phyloP scores from a whole-genome alignment of 1,140 invertebrate species.

The Drosophila saltans region DNA sequence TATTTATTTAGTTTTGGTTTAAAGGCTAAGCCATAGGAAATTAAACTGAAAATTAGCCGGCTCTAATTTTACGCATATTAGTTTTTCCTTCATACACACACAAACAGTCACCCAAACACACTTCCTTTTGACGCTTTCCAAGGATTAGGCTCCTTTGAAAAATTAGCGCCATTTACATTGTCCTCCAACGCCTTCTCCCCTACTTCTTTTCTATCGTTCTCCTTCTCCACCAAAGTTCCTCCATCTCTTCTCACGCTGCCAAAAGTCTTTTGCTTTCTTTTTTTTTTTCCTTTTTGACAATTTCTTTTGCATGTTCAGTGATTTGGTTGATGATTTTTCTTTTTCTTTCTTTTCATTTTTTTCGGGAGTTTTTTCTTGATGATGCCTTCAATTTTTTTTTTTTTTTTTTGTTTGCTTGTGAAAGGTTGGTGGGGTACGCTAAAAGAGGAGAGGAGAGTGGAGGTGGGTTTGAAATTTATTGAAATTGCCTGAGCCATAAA shows the following conservation, averaged over 20 bases:
- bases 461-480: constrained; percentile 52
- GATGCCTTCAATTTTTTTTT: constrained; percentile 30
- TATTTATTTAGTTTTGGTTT: constrained; percentile 33
- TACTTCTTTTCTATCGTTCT: constrained; percentile 6
- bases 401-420: not conserved
- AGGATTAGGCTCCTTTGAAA: constrained; percentile 51
- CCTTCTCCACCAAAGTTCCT: constrained; percentile 29
- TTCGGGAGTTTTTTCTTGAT: constrained; percentile 31
- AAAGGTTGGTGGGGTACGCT: not conserved
- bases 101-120: not conserved
- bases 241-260: not conserved
- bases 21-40: constrained; percentile 49
- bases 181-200: constrained; percentile 8
- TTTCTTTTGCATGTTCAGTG: constrained; percentile 36
- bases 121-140: constrained; percentile 43
- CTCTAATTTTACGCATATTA: constrained; percentile 69
- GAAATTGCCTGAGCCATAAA: constrained; percentile 56
- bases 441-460: not conserved
- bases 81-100: constrained; percentile 23
- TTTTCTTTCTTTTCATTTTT: constrained; percentile 17
- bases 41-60: constrained; percentile 51
- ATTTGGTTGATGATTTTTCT: constrained; percentile 68
- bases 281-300: constrained; percentile 8
- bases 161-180: constrained; percentile 65
- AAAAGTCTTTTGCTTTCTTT: not conserved